phyloP scores from a whole-genome alignment of 2,113 vertebrate species.

The Equus quagga region DNA sequence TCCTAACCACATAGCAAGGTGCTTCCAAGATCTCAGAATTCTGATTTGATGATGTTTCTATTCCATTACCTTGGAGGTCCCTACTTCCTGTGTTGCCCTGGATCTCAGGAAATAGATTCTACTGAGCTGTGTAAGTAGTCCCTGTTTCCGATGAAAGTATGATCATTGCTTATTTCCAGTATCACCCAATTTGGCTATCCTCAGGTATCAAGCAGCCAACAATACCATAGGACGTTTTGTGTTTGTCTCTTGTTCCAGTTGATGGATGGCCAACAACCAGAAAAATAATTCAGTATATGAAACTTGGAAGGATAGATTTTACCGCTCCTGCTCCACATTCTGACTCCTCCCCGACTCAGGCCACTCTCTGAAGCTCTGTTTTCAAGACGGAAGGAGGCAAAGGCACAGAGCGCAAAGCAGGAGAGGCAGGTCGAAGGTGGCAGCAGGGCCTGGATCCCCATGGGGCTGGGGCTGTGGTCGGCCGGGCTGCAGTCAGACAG shows the following conservation, averaged over 20 bases:
- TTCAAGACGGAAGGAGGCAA: not conserved
- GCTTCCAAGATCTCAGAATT: not conserved
- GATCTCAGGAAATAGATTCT: not conserved
- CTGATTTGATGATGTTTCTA: not conserved
- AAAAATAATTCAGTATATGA: not conserved
- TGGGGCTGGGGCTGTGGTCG: not conserved
- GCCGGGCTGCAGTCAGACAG: not conserved
- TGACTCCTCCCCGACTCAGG: not conserved
- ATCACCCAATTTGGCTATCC: not conserved
- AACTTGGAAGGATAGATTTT: not conserved
- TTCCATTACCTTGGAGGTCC: not conserved
- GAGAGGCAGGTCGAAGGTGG: fast-evolving
- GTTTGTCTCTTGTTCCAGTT: not conserved
- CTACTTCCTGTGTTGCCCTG: not conserved
- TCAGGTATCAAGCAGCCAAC: not conserved
- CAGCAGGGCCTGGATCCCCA: fast-evolving
- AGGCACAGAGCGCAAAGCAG: not conserved
- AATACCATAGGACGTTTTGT: not conserved
- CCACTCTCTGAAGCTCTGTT: not conserved
- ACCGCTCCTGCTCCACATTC: not conserved
- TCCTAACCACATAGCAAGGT: not conserved
- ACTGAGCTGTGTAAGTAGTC: not conserved
- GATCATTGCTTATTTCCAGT: not conserved
- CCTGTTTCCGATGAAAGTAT: not conserved
- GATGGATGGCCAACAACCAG: not conserved